Base-by-base conservation (phyloP, 2,113 vertebrate species). In the Vanacampus margaritifer region DNA sequence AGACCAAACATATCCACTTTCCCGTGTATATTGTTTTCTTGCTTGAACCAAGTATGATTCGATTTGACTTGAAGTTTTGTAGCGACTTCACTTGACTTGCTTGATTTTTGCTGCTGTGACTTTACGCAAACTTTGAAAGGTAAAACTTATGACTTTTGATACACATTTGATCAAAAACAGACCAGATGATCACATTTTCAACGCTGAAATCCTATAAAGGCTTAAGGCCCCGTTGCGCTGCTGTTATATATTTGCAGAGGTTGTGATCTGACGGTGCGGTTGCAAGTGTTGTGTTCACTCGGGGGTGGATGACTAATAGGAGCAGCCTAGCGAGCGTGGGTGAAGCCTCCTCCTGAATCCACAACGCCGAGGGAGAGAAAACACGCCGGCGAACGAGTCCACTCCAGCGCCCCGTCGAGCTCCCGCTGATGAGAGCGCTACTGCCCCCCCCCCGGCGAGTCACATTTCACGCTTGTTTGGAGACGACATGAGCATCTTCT, bases 241-340 rank as follows among this genome's bases (percentile, higher is more conserved):
- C 51, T 26, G 13, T 17, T 43, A 26, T 16, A 62, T 62, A 37
- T 62, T 61, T 62, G 60, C 60, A 24, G 60, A 26, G 23, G 12
- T 41, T 62, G n/a, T 8, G 39, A 24, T 61, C 21, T 14, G 36
- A n/a, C 21, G 23, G 59, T 16, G 54, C 26, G 32, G 14, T 2
- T 57, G 54, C 54, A 32, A 32, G 26, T 82, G 65, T 86, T 71
- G 73, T 71, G 71, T 81, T 68, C 84, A 68, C 6, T 11, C 71
- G 83, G 71, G 84, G 80, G 86, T 46, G 80, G 84, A 87, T 87
- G 86, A 88, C 80, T 81, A 83, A 89, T 86, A 69, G 75, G 82
- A 80, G 70, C 79, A 46, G 78, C 80, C 74, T 79, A 75, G 73
- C 75, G 69, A 69, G 79, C 83, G 89, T 90, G 84, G 87, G 87